Evolutionary conservation across 2,113 vertebrate genomes (phyloP).

Genomic region (Laterallus jamaicensis): DNA sequence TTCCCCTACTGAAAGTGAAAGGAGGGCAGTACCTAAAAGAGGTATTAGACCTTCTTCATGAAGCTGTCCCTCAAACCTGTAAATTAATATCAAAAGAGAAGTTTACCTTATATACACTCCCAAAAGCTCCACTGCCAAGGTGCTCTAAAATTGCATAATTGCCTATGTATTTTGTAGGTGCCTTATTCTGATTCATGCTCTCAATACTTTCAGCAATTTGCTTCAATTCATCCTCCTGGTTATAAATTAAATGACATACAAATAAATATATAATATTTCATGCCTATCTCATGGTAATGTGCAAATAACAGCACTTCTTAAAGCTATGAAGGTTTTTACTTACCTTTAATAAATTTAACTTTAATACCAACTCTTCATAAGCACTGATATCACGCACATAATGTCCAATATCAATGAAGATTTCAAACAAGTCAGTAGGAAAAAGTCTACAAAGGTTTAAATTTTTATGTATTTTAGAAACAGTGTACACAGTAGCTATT

Average conservation of each 20-base stretch:
- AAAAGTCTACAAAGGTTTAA: constrained; percentile 77
- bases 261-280: background rate
- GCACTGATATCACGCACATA: constrained; percentile 85
- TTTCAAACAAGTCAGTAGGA: constrained; percentile 87
- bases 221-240: constrained; percentile 82
- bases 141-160: constrained; percentile 88
- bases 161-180: constrained; percentile 83
- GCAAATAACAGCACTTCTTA: background rate
- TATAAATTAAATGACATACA: background rate
- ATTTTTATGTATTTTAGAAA: background rate
- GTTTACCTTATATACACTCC: constrained; percentile 88
- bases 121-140: constrained; percentile 89
- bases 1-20: background rate
- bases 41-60: background rate
- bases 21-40: background rate
- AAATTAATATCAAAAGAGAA: background rate
- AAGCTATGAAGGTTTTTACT: constrained; percentile 34
- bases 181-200: constrained; percentile 85
- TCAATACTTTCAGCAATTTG: constrained; percentile 83
- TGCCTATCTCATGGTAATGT: background rate
- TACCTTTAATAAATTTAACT: constrained; percentile 81
- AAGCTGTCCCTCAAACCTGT: background rate
- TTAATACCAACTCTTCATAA: constrained; percentile 83
- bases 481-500: background rate
- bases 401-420: constrained; percentile 92